Percentiles rank a stretch among this genome's conserved stretches.
Conservation (phyloP, 1,140 invertebrate genomes). For the Globodera ellingtonae region DNA sequence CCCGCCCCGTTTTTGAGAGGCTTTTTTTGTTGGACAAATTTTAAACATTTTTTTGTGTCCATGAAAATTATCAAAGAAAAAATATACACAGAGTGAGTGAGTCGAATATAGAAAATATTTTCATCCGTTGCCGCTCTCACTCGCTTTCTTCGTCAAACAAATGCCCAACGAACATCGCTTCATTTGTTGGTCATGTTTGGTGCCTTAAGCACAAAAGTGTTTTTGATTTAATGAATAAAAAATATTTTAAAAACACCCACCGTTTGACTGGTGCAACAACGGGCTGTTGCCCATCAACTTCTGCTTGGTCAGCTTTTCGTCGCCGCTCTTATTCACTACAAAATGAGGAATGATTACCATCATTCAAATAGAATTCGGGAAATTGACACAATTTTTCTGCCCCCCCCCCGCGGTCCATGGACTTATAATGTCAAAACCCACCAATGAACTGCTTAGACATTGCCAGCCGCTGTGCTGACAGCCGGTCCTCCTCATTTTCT, state of each 20-base stretch:
- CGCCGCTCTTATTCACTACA: neutral
- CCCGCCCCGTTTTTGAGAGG: no score
- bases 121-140: constrained; percentile 27
- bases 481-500: constrained; percentile 54
- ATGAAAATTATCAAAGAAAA: neutral
- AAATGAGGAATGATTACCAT: neutral
- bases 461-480: constrained; percentile 51
- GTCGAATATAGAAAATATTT: neutral
- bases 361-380: neutral
- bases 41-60: neutral
- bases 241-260: no score
- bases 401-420: no score
- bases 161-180: constrained; percentile 22
- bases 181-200: neutral
- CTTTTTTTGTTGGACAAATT: constrained; percentile 27
- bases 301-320: neutral
- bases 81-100: no score
- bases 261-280: no score
- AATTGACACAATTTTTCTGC: no score
- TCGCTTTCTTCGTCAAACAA: constrained; percentile 52
- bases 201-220: no score
- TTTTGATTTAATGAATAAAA: no score
- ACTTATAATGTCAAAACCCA: neutral
- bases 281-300: neutral
- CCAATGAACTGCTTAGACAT: constrained; percentile 41